Conservation (phyloP, 2,888 invertebrate genomes). For the Athetis lepigone region DNA sequence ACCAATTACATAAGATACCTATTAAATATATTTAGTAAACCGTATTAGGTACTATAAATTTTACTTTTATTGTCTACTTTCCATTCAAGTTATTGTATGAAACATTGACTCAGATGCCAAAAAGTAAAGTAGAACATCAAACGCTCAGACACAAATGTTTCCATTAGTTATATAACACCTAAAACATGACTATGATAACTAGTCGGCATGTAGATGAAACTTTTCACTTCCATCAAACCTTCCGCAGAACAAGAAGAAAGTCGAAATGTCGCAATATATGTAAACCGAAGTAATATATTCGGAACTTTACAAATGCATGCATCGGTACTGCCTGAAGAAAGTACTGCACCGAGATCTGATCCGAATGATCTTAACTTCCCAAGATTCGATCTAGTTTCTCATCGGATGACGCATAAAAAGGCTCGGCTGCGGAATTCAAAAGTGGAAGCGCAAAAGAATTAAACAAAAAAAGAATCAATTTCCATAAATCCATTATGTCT, state of each 20-base stretch:
- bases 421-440: constrained; percentile 34
- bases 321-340: constrained; percentile 39
- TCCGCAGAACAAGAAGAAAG: constrained; percentile 56
- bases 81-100: constrained; percentile 9
- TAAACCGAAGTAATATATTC: constrained; percentile 50
- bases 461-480: constrained; percentile 32
- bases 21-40: constrained; percentile 7
- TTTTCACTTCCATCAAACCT: constrained; percentile 60
- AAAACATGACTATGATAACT: constrained; percentile 37
- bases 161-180: constrained; percentile 45
- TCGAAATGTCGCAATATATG: constrained; percentile 54
- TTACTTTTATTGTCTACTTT: constrained; percentile 28
- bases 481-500: constrained; percentile 50
- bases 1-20: constrained; percentile 34
- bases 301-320: constrained; percentile 37
- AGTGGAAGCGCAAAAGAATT: constrained; percentile 44
- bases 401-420: constrained; percentile 11
- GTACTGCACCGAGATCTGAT: constrained; percentile 11
- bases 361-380: constrained; percentile 1
- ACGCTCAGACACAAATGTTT: constrained; percentile 21
- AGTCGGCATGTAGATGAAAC: constrained; percentile 41
- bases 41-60: not conserved
- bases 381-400: not conserved
- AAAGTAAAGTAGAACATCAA: constrained; percentile 46
- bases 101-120: not conserved